Percentiles rank a stretch among this genome's conserved stretches.
phyloP scores from a whole-genome alignment of 2,888 invertebrate genomes.

The Himalopsyche kuldschensis region DNA sequence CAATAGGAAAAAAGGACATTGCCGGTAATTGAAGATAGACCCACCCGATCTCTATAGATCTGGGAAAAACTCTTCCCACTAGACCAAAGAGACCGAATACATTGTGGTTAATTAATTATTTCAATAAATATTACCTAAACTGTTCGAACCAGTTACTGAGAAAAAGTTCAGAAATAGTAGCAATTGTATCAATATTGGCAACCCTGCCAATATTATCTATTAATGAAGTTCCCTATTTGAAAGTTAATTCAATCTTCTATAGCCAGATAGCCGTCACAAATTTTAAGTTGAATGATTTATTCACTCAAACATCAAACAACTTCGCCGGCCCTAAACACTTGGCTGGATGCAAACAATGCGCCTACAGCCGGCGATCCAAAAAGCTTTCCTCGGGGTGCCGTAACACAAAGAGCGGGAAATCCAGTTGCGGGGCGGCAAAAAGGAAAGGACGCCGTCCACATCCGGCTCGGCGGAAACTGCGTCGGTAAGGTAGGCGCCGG shows the following conservation, averaged over 20 bases:
- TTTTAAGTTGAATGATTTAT: background rate
- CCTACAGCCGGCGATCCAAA: background rate
- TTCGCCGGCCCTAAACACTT: background rate
- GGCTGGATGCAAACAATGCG: background rate
- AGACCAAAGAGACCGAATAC: too few relatives aligned
- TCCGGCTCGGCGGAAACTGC: conserved; percentile 25
- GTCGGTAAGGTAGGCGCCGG: background rate
- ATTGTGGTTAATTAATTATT: too few relatives aligned
- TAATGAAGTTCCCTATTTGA: background rate
- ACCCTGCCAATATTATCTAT: background rate
- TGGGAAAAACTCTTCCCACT: too few relatives aligned
- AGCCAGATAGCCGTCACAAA: background rate
- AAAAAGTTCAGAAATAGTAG: too few relatives aligned
- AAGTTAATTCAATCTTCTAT: background rate
- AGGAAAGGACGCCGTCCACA: conserved; percentile 9
- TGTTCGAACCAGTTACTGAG: too few relatives aligned
- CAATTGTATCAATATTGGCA: background rate
- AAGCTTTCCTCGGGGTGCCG: conserved; percentile 1
- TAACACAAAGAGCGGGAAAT: background rate
- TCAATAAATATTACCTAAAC: too few relatives aligned
- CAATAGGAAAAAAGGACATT: too few relatives aligned
- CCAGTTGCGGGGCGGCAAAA: conserved; percentile 5
- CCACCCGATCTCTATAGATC: too few relatives aligned
- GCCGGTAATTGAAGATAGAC: too few relatives aligned
- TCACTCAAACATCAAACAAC: background rate